Percentiles rank a stretch among this genome's conserved stretches.
phyloP scores from a whole-genome alignment of 1,140 invertebrate genomes.

The Cyphomyrmex costatus region DNA sequence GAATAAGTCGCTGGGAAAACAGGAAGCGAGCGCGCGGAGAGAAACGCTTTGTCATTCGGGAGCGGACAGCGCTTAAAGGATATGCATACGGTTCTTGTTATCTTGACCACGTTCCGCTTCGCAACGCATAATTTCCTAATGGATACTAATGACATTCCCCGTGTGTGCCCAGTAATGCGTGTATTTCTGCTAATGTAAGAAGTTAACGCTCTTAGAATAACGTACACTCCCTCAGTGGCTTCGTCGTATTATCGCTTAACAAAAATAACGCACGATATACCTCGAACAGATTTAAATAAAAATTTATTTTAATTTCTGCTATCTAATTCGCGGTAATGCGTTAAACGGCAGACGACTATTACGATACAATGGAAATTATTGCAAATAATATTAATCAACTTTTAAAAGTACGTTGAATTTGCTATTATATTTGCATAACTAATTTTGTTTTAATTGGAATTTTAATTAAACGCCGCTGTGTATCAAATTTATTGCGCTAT shows the following conservation, averaged over 20 bases:
- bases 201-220: conserved; percentile 37
- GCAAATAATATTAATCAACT: not conserved
- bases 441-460: not conserved
- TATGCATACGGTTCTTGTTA: conserved; percentile 57
- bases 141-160: conserved; percentile 46
- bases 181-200: conserved; percentile 43
- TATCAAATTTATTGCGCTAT: conserved; percentile 1
- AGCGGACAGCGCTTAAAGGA: conserved; percentile 53
- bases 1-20: conserved; percentile 52
- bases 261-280: not conserved
- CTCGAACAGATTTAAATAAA: conserved; percentile 7
- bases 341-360: not conserved
- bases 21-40: conserved; percentile 28
- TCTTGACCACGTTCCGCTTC: conserved; percentile 42
- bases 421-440: conserved; percentile 2
- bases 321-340: conserved; percentile 7
- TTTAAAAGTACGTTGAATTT: not conserved
- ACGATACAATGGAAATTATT: not conserved
- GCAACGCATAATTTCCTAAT: conserved; percentile 57
- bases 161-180: conserved; percentile 35
- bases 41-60: conserved; percentile 40
- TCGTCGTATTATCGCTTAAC: conserved; percentile 12
- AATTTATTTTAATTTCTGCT: conserved; percentile 31
- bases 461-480: not conserved
- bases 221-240: not conserved